Conservation (phyloP, 2,888 invertebrate genomes). For the Drosophila putrida region DNA sequence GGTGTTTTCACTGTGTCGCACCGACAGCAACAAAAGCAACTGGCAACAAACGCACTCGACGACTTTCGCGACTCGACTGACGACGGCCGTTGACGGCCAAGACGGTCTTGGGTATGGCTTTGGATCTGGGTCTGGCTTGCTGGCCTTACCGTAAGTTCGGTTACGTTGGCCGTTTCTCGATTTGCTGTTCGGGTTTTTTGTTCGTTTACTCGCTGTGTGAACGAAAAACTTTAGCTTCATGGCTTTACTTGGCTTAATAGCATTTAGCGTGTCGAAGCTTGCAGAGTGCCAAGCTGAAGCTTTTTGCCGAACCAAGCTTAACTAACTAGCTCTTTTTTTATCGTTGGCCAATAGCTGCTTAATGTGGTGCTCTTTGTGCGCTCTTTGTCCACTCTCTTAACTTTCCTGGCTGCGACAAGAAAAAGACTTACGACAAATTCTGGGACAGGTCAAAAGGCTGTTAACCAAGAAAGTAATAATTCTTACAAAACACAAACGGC, state of each 20-base stretch:
- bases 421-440: slow-evolving; percentile 7
- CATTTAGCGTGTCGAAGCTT: slow-evolving; percentile 69
- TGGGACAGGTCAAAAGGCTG: slow-evolving; percentile 40
- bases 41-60: slow-evolving; percentile 84
- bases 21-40: slow-evolving; percentile 62
- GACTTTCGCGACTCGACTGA: slow-evolving; percentile 86
- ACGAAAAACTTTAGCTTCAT: slow-evolving; percentile 67
- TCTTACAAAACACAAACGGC: slow-evolving; percentile 27
- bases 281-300: slow-evolving; percentile 49
- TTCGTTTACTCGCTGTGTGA: slow-evolving; percentile 28
- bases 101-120: slow-evolving; percentile 58
- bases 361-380: neutral
- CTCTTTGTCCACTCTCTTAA: slow-evolving; percentile 36
- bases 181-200: slow-evolving; percentile 49
- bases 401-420: slow-evolving; percentile 2
- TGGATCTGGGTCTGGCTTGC: slow-evolving; percentile 31
- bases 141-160: slow-evolving; percentile 77
- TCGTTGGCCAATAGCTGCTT: slow-evolving; percentile 20
- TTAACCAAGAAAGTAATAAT: slow-evolving; percentile 37
- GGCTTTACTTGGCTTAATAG: slow-evolving; percentile 75
- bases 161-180: slow-evolving; percentile 72
- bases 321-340: slow-evolving; percentile 13
- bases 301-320: slow-evolving; percentile 35
- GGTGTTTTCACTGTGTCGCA: slow-evolving; percentile 47
- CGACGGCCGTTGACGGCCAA: slow-evolving; percentile 56